A percentile compares a stretch with the other conserved stretches of the same genome.
These are phyloP conservation scores for Dendroctonus ponderosae DNA, from an alignment of 1,140 invertebrate genomes.

Conservation along the genomic window DNA sequence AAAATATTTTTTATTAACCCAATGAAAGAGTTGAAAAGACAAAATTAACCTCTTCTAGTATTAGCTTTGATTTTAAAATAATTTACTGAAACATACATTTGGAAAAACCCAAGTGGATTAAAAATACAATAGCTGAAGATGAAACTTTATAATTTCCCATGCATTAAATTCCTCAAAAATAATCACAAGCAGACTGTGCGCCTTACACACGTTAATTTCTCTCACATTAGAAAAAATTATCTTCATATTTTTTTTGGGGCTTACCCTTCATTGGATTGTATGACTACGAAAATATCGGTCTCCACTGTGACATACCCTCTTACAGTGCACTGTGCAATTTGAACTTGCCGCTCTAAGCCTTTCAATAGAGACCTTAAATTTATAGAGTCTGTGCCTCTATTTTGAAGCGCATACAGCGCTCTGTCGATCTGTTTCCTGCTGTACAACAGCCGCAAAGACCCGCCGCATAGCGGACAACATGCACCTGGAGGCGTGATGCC, in stretches of 20 bases:
- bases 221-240: not conserved
- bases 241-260: not conserved
- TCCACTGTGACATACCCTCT: slow-evolving; percentile 82
- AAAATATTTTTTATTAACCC: too few relatives aligned
- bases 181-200: too few relatives aligned
- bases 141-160: too few relatives aligned
- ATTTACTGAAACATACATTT: too few relatives aligned
- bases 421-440: slow-evolving; percentile 72
- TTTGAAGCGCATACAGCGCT: slow-evolving; percentile 63
- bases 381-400: slow-evolving; percentile 58
- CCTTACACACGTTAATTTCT: too few relatives aligned
- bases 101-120: too few relatives aligned
- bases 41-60: too few relatives aligned
- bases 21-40: too few relatives aligned
- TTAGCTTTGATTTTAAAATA: too few relatives aligned
- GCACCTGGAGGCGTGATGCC: slow-evolving; percentile 80
- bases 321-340: slow-evolving; percentile 76
- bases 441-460: slow-evolving; percentile 77
- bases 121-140: too few relatives aligned
- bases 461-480: slow-evolving; percentile 87
- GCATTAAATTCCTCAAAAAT: too few relatives aligned
- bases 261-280: slow-evolving; percentile 61
- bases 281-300: slow-evolving; percentile 74
- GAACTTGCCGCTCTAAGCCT: slow-evolving; percentile 70
- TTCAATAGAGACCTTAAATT: slow-evolving; percentile 68